Percentiles rank a stretch among this genome's conserved stretches.
Conservation (phyloP, 2,113 vertebrate species). For the Ceyx margarethae region DNA sequence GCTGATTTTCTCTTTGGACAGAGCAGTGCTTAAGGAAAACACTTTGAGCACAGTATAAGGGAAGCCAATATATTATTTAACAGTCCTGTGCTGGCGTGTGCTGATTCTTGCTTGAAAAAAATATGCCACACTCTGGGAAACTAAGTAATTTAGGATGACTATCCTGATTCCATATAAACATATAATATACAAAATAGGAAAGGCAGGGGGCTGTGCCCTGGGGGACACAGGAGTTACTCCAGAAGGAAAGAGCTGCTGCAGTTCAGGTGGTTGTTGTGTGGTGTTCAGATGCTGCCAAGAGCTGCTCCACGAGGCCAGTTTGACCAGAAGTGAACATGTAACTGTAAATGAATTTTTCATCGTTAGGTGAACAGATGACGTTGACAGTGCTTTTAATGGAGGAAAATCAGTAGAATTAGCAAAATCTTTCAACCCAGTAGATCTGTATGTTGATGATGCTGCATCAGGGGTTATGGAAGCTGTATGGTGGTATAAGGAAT, state of each 20-base stretch:
- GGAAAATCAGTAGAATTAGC: background rate
- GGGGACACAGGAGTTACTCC: background rate
- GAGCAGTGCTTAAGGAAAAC: background rate
- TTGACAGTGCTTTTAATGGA: background rate
- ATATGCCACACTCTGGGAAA: background rate
- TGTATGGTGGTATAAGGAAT: background rate
- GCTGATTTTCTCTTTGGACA: constrained; percentile 7
- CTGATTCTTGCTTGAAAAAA: constrained; percentile 21
- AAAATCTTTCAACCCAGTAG: background rate
- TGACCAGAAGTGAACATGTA: background rate
- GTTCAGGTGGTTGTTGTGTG: background rate
- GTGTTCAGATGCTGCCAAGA: background rate
- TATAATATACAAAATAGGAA: background rate
- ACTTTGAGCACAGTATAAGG: background rate
- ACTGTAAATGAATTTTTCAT: background rate
- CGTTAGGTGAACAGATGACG: background rate
- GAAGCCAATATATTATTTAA: constrained; percentile 50
- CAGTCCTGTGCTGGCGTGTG: background rate
- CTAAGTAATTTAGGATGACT: constrained; percentile 23
- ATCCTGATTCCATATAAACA: background rate
- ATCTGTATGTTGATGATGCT: background rate
- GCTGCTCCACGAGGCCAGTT: background rate
- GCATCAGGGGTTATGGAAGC: background rate
- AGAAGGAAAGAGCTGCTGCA: background rate
- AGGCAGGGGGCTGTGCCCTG: background rate